phyloP scores from a whole-genome alignment of 2,888 invertebrate genomes.

The Ectemnius continuus region DNA sequence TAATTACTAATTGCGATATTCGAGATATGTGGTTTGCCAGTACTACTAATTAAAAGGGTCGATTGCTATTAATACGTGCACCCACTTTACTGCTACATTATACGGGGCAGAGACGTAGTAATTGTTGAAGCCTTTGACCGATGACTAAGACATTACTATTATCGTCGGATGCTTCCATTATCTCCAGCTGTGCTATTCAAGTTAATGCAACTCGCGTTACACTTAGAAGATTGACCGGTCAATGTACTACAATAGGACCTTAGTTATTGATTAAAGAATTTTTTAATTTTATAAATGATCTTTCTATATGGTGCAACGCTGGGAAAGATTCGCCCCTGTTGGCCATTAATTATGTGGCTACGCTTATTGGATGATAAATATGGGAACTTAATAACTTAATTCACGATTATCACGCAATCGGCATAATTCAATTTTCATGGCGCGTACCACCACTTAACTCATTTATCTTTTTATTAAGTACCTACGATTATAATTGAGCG shows the following conservation, averaged over 20 bases:
- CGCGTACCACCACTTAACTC: too few relatives aligned
- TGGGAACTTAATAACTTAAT: not conserved
- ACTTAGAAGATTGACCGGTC: not conserved
- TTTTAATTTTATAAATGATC: too few relatives aligned
- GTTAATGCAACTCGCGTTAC: slow-evolving; percentile 32
- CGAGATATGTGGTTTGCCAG: slow-evolving; percentile 12
- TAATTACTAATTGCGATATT: too few relatives aligned
- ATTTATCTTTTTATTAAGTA: not conserved
- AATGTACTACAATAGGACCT: too few relatives aligned
- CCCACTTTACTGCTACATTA: slow-evolving; percentile 46
- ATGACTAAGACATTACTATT: slow-evolving; percentile 51
- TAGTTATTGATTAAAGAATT: too few relatives aligned
- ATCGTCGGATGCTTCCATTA: slow-evolving; percentile 43
- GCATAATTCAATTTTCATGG: too few relatives aligned
- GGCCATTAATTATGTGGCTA: too few relatives aligned
- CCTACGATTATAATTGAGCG: not conserved
- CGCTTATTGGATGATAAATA: too few relatives aligned
- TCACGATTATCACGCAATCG: slow-evolving; percentile 1
- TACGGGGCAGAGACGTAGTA: slow-evolving; percentile 53
- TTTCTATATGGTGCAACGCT: too few relatives aligned
- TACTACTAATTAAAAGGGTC: slow-evolving; percentile 26
- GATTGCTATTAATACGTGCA: slow-evolving; percentile 48
- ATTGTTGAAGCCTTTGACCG: slow-evolving; percentile 68
- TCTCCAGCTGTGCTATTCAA: slow-evolving; percentile 37
- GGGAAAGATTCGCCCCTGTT: too few relatives aligned